Percentiles rank a stretch among this genome's conserved stretches.
Evolutionary conservation across 2,888 invertebrate species (phyloP).

Genomic region (Cantharis lateralis): DNA sequence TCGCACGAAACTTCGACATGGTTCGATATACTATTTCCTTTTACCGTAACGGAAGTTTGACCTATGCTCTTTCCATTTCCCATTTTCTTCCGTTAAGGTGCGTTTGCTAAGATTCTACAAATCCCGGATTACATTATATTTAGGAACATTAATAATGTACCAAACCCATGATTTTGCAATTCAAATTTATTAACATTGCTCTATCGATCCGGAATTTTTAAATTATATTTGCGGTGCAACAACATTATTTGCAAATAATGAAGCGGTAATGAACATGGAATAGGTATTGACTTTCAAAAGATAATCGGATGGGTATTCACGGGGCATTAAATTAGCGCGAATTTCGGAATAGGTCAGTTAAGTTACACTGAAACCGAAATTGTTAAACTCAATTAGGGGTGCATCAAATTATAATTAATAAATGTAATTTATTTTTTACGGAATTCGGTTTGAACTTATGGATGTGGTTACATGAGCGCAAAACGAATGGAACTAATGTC

Average conservation of each 20-base stretch:
- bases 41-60: constrained; percentile 28
- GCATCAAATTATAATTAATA: neutral
- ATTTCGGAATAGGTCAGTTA: neutral
- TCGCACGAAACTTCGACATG: constrained; percentile 25
- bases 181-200: neutral
- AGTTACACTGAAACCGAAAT: neutral
- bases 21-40: constrained; percentile 32
- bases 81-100: constrained; percentile 17
- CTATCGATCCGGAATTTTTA: neutral
- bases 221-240: neutral
- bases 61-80: constrained; percentile 29
- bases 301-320: neutral
- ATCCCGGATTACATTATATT: neutral
- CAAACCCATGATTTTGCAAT: neutral
- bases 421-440: neutral
- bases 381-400: neutral
- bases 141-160: neutral
- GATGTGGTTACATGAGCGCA: neutral
- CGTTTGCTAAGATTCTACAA: constrained; percentile 7
- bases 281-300: neutral
- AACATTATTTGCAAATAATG: neutral
- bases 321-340: neutral
- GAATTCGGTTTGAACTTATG: neutral
- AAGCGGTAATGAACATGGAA: neutral
- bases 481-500: neutral